Evolutionary conservation across 2,113 vertebrate species (phyloP).

Genomic region (Callospermophilus lateralis): DNA sequence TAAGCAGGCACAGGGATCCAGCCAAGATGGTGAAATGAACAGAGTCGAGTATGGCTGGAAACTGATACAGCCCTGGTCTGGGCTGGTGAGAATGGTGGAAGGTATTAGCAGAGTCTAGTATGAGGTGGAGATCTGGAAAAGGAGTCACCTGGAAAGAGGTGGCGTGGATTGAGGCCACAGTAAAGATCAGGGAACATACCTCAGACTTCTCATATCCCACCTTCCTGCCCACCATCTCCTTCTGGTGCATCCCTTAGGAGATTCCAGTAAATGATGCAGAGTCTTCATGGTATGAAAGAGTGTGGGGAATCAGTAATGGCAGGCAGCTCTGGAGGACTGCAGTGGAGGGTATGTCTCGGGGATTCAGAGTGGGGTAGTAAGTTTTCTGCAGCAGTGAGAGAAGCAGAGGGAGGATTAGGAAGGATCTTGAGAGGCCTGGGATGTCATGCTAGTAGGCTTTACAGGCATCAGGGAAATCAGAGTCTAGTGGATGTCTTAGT

Average conservation of each 20-base stretch:
- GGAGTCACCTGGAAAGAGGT: background rate
- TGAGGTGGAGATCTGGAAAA: background rate
- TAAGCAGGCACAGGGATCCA: background rate
- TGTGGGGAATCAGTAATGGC: background rate
- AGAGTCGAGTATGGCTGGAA: background rate
- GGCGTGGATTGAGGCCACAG: background rate
- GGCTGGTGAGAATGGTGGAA: background rate
- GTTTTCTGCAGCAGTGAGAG: background rate
- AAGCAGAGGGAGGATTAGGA: background rate
- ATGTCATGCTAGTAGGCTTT: background rate
- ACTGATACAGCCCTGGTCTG: background rate
- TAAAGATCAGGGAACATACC: background rate
- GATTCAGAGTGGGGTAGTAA: rapidly evolving
- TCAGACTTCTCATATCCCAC: background rate
- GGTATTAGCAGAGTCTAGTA: background rate
- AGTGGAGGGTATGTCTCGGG: background rate
- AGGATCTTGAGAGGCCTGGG: background rate
- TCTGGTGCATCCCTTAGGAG: no score
- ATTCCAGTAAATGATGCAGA: background rate
- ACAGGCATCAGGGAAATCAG: background rate
- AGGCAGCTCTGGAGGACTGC: background rate
- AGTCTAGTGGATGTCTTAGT: background rate
- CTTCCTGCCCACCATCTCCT: background rate
- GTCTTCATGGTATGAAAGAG: background rate
- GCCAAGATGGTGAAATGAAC: background rate